phyloP scores from a whole-genome alignment of 2,797 vertebrate genomes.

The Callimico goeldii region DNA sequence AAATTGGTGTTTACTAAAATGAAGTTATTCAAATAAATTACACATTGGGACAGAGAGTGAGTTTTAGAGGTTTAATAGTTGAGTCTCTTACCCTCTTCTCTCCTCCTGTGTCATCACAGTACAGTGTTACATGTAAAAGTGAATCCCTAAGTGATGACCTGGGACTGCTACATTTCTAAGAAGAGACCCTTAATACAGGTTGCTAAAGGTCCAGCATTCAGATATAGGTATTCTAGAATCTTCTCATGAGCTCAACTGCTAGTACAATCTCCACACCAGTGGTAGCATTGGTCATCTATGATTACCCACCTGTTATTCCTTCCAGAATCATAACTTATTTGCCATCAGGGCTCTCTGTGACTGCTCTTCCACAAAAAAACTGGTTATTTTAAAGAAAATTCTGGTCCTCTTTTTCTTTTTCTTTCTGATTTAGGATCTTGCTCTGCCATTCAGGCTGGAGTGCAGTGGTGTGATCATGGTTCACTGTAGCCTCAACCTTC shows the following conservation, averaged over 20 bases:
- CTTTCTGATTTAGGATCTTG: neutral
- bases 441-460: neutral
- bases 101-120: neutral
- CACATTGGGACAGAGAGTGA: neutral
- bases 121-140: neutral
- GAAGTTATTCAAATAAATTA: neutral
- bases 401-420: neutral
- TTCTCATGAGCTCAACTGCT: neutral
- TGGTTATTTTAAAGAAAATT: neutral
- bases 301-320: neutral
- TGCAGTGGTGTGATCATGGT: neutral
- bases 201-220: neutral
- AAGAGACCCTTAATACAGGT: slow-evolving; percentile 15
- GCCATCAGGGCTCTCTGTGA: neutral
- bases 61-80: neutral
- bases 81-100: neutral
- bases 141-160: neutral
- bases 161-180: neutral
- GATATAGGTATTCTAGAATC: neutral
- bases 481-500: neutral
- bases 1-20: neutral
- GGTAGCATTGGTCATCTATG: neutral
- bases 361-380: neutral
- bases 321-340: neutral
- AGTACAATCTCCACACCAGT: neutral